Evolutionary conservation across 2,113 vertebrate genomes (phyloP), one percentile per base, ranked within the genome.

Genomic region (Solea senegalensis): DNA sequence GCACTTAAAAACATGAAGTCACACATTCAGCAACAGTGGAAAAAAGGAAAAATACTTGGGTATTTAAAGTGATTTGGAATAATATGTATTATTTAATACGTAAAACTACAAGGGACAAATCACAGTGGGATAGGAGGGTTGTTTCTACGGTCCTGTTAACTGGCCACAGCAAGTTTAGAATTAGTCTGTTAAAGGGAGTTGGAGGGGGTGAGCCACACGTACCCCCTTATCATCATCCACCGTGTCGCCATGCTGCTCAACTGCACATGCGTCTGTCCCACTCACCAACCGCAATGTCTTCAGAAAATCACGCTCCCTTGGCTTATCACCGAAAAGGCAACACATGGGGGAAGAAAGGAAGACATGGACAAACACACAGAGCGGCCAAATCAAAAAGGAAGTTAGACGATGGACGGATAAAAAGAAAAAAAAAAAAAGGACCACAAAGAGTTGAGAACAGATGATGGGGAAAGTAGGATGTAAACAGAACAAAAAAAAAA

Each of bases 281-380:
- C 98, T 99, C 98, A 99, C 98, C 98, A 99, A 99, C 95, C 98
- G 97, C 94, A 98, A 98, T 82, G 97, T 99, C 97, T 98, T 99
- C 97, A 99, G 97, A 95, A 98, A 95, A 96, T 99, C 97, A 94
- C 98, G 97, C 94, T 99, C 98, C 95, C 98, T 98, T 90, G 96
- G 97, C 97, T 99, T 97, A 96, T 94, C 95, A 94, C 94, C 91
- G 94, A 89, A 96, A 96, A 94, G 94, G 95, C 94, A 92, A 95
- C 89, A 89, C 74, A 88, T 83, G 80, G 69, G 76, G 76, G 80
- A 39, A 73, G 88, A 87, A 74, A 88, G 80, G 86, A 82, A 78
- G 80, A 96, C 93, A 94, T 92, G 94, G 94, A 93, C 78, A 93
- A 72, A 81, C 43, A 80, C 61, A 85, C 60, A 88, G 55, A 93